Evolutionary conservation across 2,888 invertebrate species (phyloP).

Genomic region (Helicoverpa assulta): DNA sequence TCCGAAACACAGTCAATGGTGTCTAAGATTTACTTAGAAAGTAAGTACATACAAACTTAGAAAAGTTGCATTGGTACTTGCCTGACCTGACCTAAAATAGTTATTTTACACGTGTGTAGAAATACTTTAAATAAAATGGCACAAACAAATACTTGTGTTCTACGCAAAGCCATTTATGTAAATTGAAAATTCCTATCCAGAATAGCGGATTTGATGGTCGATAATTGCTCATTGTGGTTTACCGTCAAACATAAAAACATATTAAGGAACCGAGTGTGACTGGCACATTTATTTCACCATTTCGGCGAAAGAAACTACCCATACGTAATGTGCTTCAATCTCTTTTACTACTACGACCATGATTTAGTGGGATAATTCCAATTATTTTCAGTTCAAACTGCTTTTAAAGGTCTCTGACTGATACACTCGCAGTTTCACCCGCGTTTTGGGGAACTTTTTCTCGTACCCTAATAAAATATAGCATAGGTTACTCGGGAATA

Average conservation of each 20-base stretch:
- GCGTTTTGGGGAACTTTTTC: too few species aligned
- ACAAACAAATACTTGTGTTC: not conserved
- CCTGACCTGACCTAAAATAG: too few species aligned
- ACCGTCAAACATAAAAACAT: slow-evolving; percentile 49
- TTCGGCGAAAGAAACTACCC: slow-evolving; percentile 44
- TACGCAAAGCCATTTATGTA: slow-evolving; percentile 4
- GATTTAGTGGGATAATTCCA: slow-evolving; percentile 13
- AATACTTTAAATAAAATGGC: too few species aligned
- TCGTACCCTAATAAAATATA: too few species aligned
- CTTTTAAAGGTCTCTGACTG: too few species aligned
- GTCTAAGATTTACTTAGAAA: too few species aligned
- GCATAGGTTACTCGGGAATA: too few species aligned
- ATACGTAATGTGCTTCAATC: slow-evolving; percentile 39
- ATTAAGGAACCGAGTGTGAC: slow-evolving; percentile 35
- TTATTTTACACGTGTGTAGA: too few species aligned
- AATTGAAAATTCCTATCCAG: slow-evolving; percentile 34
- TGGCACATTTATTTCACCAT: slow-evolving; percentile 44
- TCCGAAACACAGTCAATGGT: too few species aligned
- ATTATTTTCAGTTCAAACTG: not conserved
- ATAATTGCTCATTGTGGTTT: slow-evolving; percentile 49
- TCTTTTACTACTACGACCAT: slow-evolving; percentile 18
- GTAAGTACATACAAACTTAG: too few species aligned
- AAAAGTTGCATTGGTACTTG: too few species aligned
- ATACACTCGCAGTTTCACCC: too few species aligned
- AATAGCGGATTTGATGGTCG: slow-evolving; percentile 18